A percentile compares a stretch with the other conserved stretches of the same genome.
Evolutionary conservation across 2,797 vertebrate species (phyloP).

Genomic region (Chaetophractus vellerosus): DNA sequence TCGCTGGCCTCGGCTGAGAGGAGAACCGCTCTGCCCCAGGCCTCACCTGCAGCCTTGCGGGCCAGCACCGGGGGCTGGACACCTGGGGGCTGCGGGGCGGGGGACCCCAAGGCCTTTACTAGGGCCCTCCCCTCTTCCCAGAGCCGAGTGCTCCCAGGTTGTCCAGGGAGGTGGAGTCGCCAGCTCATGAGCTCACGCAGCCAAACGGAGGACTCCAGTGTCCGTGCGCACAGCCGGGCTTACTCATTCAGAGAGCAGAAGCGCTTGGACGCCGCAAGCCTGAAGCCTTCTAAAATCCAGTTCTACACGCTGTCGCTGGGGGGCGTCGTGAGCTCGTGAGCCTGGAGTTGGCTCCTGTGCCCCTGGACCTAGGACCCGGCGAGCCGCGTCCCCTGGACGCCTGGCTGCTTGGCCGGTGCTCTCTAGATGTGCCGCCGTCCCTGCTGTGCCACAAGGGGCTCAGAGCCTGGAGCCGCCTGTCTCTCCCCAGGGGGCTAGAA

Average conservation of each 20-base stretch:
- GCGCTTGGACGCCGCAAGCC: neutral
- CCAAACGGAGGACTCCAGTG: neutral
- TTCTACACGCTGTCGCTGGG: neutral
- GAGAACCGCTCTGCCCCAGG: too few species aligned
- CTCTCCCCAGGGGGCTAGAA: neutral
- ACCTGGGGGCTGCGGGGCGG: neutral
- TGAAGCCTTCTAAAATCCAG: neutral
- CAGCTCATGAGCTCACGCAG: neutral
- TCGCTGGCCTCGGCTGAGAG: neutral
- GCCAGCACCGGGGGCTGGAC: too few species aligned
- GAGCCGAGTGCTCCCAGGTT: neutral
- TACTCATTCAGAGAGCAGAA: neutral
- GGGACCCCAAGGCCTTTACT: rapidly evolving
- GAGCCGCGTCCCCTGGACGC: neutral
- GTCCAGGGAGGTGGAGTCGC: neutral
- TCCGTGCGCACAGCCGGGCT: too few species aligned
- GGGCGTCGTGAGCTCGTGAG: neutral
- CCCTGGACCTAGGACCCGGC: neutral
- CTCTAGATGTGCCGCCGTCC: neutral
- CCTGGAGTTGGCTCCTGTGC: too few species aligned
- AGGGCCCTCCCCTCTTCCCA: neutral
- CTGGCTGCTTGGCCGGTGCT: neutral
- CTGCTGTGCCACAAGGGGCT: neutral
- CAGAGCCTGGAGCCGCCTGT: neutral
- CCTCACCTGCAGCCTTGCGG: rapidly evolving